Percentiles rank a stretch among this genome's conserved stretches.
These are phyloP conservation scores for Aradophagus sp. DNA, from an alignment of 1,140 invertebrate genomes.

Conservation along the genomic window DNA sequence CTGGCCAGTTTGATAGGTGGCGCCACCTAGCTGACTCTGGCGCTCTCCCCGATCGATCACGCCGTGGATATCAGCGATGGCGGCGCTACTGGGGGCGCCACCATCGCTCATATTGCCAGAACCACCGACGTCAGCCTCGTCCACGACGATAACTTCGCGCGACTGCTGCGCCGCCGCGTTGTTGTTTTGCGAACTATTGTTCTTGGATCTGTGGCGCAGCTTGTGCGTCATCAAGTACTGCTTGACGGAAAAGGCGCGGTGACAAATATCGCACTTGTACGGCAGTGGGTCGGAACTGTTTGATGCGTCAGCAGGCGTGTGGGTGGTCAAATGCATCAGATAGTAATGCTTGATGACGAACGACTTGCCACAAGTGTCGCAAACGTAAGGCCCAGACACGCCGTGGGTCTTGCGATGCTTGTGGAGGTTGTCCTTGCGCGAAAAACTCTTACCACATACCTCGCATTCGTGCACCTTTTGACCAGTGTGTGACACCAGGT, in stretches of 20 bases:
- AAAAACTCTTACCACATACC: constrained; percentile 85
- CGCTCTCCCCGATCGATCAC: constrained; percentile 67
- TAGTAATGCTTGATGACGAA: constrained; percentile 83
- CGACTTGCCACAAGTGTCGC: constrained; percentile 82
- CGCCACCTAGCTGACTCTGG: constrained; percentile 38
- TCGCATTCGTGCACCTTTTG: constrained; percentile 85
- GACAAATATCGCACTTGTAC: constrained; percentile 77
- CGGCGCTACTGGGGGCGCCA: constrained; percentile 62
- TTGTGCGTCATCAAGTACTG: constrained; percentile 75
- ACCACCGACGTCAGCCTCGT: constrained; percentile 24
- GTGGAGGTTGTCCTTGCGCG: constrained; percentile 84
- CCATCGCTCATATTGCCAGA: constrained; percentile 55
- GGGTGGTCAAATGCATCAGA: constrained; percentile 77
- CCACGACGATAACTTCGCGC: constrained; percentile 36
- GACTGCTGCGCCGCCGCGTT: constrained; percentile 35
- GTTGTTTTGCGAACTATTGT: constrained; percentile 56
- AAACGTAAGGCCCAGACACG: constrained; percentile 80
- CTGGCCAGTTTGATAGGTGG: constrained; percentile 59
- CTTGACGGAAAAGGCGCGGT: constrained; percentile 76
- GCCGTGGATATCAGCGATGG: constrained; percentile 67
- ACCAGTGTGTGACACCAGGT: constrained; percentile 84
- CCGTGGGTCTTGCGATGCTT: constrained; percentile 83
- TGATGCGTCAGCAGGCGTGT: constrained; percentile 66
- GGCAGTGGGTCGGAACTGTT: constrained; percentile 69
- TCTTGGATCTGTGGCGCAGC: constrained; percentile 71